These are phyloP conservation scores for Eupithecia tripunctaria DNA, from an alignment of 2,888 invertebrate genomes.

Conservation along the genomic window DNA sequence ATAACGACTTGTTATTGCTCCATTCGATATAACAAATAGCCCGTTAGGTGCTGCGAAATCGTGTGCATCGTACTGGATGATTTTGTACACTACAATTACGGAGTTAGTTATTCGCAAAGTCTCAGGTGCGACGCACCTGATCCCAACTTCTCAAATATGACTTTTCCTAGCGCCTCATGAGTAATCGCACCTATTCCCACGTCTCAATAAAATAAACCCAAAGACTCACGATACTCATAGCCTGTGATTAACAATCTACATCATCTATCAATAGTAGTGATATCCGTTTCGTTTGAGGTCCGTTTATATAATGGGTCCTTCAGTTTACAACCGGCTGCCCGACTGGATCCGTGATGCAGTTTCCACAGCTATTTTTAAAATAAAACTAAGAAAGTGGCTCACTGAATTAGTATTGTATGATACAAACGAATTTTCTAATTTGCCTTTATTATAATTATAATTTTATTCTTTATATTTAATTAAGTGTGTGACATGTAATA, in stretches of 20 bases:
- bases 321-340: too few species aligned
- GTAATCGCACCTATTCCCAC: too few species aligned
- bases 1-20: slow-evolving; percentile 45
- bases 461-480: too few species aligned
- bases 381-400: too few species aligned
- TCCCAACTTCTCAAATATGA: neutral
- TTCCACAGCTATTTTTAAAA: too few species aligned
- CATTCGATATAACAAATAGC: slow-evolving; percentile 44
- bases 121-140: neutral
- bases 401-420: too few species aligned
- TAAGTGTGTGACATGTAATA: too few species aligned
- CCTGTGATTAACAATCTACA: neutral
- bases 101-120: neutral
- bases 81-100: slow-evolving; percentile 28
- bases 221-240: neutral
- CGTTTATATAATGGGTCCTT: too few species aligned
- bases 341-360: too few species aligned
- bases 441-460: too few species aligned
- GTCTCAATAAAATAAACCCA: neutral
- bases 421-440: too few species aligned
- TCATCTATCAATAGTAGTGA: neutral
- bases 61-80: slow-evolving; percentile 37
- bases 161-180: neutral
- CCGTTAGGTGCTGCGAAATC: slow-evolving; percentile 42
- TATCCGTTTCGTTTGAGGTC: too few species aligned